phyloP scores from a whole-genome alignment of 92 coral and sea anemone species.

The Anthopleura xanthogrammica region DNA sequence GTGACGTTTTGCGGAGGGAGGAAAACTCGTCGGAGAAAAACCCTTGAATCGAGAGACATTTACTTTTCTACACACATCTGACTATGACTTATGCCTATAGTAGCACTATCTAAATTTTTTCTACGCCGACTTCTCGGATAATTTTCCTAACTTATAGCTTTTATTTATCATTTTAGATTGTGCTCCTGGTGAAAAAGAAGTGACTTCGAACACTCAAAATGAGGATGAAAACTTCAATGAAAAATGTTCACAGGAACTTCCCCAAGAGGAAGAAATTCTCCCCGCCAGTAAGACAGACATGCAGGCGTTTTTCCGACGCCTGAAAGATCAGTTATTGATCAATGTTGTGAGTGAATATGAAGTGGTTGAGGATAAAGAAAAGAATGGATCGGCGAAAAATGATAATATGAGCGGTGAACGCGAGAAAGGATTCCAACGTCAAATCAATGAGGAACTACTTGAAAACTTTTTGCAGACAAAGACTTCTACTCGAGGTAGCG shows the following conservation, averaged over 20 bases:
- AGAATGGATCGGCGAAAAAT: neutral
- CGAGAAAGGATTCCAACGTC: neutral
- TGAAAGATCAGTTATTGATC: constrained; percentile 21
- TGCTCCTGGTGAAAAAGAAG: neutral
- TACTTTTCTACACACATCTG: too few relatives aligned
- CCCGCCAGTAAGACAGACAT: constrained; percentile 25
- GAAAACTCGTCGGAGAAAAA: too few relatives aligned
- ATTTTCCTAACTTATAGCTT: neutral
- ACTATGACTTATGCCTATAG: neutral
- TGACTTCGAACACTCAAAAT: neutral
- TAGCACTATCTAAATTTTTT: neutral
- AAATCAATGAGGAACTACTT: constrained; percentile 1
- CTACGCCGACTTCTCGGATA: neutral
- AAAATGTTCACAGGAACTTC: neutral
- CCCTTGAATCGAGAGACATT: too few relatives aligned
- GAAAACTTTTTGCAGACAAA: constrained; percentile 5
- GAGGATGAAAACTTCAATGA: neutral
- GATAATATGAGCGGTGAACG: neutral
- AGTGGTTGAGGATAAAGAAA: constrained; percentile 4
- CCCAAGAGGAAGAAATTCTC: constrained; percentile 31
- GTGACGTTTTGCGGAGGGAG: too few relatives aligned
- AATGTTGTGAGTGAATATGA: neutral
- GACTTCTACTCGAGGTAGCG: neutral
- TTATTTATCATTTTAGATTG: neutral
- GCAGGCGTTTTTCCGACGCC: constrained; percentile 36